Base-by-base conservation (phyloP, 2,797 vertebrate genomes). In the Rhinatrema bivittatum region DNA sequence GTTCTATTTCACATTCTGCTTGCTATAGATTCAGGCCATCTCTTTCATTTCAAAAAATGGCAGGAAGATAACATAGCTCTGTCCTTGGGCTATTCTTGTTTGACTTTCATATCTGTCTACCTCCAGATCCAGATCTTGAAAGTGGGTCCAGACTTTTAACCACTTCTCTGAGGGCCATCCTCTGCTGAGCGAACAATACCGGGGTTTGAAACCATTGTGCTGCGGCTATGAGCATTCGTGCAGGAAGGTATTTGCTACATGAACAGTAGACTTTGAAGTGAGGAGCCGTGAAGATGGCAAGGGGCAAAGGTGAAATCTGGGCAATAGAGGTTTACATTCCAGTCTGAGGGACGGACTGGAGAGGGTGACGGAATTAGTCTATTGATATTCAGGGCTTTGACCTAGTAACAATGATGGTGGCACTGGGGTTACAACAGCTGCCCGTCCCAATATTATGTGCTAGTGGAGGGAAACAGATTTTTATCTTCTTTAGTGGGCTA, bases 331-430 rank as follows among this genome's bases (percentile, higher is more conserved):
- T 65, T 73, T 65, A 68, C 60, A 58, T 75, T 65, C 55, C 77
- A 69, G 72, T 45, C 55, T 53, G 77, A 79, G 79, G 60, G 65
- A 63, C 55, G 62, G 56, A 77, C 62, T 61, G 75, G 56, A 68
- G 65, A 67, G 33, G 62, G 49, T 54, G 68, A 74, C 49, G 47
- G 71, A 84, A 75, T 75, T 68, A 77, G 67, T 81, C 81, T 62
- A 82, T 84, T 89, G 86, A 87, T 88, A 87, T 83, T 89, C 84
- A 87, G 75, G 46, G 72, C 84, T 89, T 86, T 87, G 85, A 87
- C 89, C 86, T 31, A 29, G 60, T 50, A 47, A 87, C 82, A 84
- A 84, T 68, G 25, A 73, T 45, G 29, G 63, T 74, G 81, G 79
- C 75, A 40, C 65, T 2, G 60, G 65, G 89, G 85, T 88, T 84